These are phyloP conservation scores for Etheostoma nigrum DNA, from an alignment of 2,797 vertebrate species.

Conservation along the genomic window DNA sequence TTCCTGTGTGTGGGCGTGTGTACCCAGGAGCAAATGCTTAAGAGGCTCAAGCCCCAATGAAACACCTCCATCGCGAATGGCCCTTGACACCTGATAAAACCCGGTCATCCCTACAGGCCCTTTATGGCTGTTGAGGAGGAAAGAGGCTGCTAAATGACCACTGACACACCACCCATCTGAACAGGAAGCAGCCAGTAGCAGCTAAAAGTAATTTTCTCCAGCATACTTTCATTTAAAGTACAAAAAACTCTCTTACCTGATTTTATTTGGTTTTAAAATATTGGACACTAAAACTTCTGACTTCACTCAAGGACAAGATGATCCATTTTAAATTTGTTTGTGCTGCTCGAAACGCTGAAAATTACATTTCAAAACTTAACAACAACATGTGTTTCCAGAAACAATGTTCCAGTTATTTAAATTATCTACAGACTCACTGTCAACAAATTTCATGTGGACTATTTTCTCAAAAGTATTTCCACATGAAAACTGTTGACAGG, in stretches of 20 bases:
- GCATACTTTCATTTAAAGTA: too few relatives aligned
- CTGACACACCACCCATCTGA: conserved; percentile 18
- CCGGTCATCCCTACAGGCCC: conserved; percentile 55
- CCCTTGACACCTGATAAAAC: conserved; percentile 77
- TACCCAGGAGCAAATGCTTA: conserved; percentile 71
- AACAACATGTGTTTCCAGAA: not conserved
- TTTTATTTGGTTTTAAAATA: not conserved
- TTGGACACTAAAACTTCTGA: not conserved
- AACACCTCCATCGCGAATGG: conserved; percentile 68
- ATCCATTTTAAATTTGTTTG: not conserved
- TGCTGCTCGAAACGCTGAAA: not conserved
- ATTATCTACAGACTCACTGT: not conserved
- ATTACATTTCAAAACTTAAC: not conserved
- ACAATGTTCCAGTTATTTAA: not conserved
- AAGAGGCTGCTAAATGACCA: conserved; percentile 33
- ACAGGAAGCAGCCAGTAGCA: conserved; percentile 38
- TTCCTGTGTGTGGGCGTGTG: conserved; percentile 60
- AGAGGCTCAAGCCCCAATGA: conserved; percentile 60
- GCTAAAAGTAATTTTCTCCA: not conserved
- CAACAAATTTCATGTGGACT: not conserved
- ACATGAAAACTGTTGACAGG: not conserved
- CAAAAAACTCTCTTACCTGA: not conserved
- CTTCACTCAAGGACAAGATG: not conserved
- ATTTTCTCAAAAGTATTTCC: conserved; percentile 1
- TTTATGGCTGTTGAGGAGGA: conserved; percentile 63